These are phyloP conservation scores for Desmophyllum pertusum DNA, from an alignment of 92 coral and sea anemone genomes.

Conservation along the genomic window DNA sequence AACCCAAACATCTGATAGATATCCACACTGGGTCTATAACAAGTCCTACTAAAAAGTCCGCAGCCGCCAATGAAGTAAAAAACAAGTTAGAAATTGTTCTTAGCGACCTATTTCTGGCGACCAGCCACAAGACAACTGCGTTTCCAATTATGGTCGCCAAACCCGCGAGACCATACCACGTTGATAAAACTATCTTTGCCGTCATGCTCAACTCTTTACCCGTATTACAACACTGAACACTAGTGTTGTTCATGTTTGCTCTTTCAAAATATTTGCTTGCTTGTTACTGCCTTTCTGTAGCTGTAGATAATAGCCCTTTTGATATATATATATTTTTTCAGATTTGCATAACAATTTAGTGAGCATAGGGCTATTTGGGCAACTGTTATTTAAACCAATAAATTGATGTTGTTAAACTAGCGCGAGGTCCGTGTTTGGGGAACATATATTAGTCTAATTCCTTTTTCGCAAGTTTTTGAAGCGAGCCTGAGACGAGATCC, in stretches of 20 bases:
- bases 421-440: too few species aligned
- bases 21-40: constrained; percentile 13
- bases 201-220: not conserved
- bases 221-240: too few species aligned
- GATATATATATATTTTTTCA: too few species aligned
- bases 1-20: not conserved
- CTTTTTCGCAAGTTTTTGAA: too few species aligned
- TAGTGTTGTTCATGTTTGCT: not conserved
- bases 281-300: too few species aligned
- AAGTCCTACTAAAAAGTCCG: constrained; percentile 15
- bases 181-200: not conserved
- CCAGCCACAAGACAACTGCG: constrained; percentile 4
- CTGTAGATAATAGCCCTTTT: too few species aligned
- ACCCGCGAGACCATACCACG: constrained; percentile 9
- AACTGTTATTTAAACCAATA: too few species aligned
- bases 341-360: too few species aligned
- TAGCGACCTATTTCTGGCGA: not conserved
- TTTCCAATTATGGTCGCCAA: constrained; percentile 7
- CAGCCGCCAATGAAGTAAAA: not conserved
- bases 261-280: not conserved
- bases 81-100: constrained; percentile 15
- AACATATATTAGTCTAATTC: too few species aligned
- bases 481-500: too few species aligned
- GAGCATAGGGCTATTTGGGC: too few species aligned
- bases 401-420: too few species aligned